Base-by-base conservation (phyloP, 2,797 vertebrate species). In the Nothura maculosa region DNA sequence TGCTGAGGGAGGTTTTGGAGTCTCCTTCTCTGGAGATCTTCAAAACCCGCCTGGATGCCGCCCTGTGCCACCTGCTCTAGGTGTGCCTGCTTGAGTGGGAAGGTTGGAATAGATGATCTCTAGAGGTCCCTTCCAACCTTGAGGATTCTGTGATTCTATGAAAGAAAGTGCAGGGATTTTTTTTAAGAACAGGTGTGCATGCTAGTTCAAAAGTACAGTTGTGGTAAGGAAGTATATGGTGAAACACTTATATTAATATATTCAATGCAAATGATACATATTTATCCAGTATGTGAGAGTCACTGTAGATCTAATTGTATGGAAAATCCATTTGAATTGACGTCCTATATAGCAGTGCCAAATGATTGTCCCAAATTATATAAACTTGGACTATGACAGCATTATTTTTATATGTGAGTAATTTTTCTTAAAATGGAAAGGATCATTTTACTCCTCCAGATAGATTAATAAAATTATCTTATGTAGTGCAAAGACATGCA, bases 191-290 rank as follows among this genome's bases (percentile, higher is more conserved):
- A 94, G 78, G 61, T 92, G 58, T 73, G 84, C 66, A 66, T 69
- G 58, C 79, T 92, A 42, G 54, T 90, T 94, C 81, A 89, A 87
- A 89, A 77, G 47, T 81, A 47, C 47, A 76, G 76, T 58, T 90
- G 81, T 81, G 69, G 89, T 66, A 28, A 83, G 36, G 32, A 94
- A 90, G 83, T 89, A 85, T n/a, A 60, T 75, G 68, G 73, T 85
- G 73, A 92, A 94, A 73, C 60, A 63, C 68, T 86, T 89, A 70
- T 50, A 91, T 95, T 87, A 84, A 91, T 61, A 69, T 81, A 61
- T 45, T 42, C 90, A 19, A 85, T 78, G 36, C 28, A 96, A 93
- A 86, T 61, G 5, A 52, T 47, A 80, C 81, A 54, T 0, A 0
- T 10, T 42, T 15, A 34, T 62, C 42, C 27, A 32, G 50, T 55